Conservation (phyloP, 2,888 invertebrate species). For the Orthosia incerta region DNA sequence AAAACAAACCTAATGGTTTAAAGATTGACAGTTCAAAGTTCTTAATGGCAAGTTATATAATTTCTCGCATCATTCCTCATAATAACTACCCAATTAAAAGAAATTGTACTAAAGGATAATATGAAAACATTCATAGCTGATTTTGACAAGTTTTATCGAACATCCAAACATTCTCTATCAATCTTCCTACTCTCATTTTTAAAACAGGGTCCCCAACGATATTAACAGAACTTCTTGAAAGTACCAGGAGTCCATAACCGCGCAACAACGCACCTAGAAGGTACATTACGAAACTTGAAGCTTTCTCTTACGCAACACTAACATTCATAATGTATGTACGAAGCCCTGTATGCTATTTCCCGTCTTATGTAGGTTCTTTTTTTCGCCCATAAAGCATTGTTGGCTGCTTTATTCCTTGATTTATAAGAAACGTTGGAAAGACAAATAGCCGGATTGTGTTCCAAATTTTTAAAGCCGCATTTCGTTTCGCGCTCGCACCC, state of each 20-base stretch:
- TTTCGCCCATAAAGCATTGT: conserved; percentile 92
- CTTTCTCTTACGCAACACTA: conserved; percentile 86
- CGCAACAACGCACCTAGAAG: conserved; percentile 57
- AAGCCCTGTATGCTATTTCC: conserved; percentile 89
- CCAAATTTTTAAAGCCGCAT: conserved; percentile 95
- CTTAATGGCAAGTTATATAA: conserved; percentile 1
- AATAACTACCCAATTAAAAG: conserved; percentile 32
- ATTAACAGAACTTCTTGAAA: conserved; percentile 35
- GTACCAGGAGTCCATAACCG: conserved; percentile 54
- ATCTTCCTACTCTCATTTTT: conserved; percentile 15
- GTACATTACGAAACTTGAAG: conserved; percentile 70
- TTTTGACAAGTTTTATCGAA: conserved; percentile 9
- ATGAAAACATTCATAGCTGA: conserved; percentile 26
- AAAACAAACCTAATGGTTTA: conserved; percentile 43
- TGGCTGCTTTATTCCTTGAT: conserved; percentile 93
- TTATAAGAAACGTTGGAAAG: conserved; percentile 94
- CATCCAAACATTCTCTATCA: conserved; percentile 18
- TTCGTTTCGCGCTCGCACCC: conserved; percentile 92
- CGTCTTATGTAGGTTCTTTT: conserved; percentile 90
- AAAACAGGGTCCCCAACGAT: conserved; percentile 23
- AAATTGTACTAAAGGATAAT: conserved; percentile 1
- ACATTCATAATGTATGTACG: conserved; percentile 88
- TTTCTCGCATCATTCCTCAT: conserved; percentile 6
- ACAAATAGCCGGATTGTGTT: conserved; percentile 95
- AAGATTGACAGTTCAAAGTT: conserved; percentile 39